These are phyloP conservation scores for Bugula neritina DNA, from an alignment of 2,888 invertebrate genomes.

Conservation along the genomic window DNA sequence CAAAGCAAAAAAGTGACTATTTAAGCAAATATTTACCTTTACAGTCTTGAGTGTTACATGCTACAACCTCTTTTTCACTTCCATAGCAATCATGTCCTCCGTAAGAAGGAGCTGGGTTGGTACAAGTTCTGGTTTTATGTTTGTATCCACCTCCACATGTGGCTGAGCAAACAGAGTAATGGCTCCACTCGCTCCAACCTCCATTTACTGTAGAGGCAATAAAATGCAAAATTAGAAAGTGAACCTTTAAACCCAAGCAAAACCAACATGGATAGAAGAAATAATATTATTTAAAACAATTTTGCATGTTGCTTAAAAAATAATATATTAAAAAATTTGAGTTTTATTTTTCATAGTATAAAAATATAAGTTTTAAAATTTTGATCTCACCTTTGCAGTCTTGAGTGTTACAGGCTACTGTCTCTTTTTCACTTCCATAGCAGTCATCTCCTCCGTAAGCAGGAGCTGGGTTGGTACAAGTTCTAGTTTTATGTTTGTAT, in stretches of 20 bases:
- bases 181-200: constrained; percentile 43
- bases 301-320: no score
- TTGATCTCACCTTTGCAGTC: neutral
- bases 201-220: constrained; percentile 44
- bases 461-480: constrained; percentile 29
- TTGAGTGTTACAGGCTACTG: neutral
- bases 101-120: constrained; percentile 41
- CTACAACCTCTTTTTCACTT: neutral
- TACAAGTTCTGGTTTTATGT: constrained; percentile 38
- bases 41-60: no score
- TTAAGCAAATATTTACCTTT: no score
- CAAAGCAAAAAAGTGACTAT: no score
- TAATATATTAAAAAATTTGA: no score
- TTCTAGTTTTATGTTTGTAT: constrained; percentile 35
- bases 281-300: no score
- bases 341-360: no score
- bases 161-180: constrained; percentile 39
- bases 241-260: no score
- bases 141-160: constrained; percentile 41
- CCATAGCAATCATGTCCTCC: constrained; percentile 42
- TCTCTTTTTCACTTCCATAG: constrained; percentile 29
- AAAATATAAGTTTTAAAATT: no score
- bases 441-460: neutral
- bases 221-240: constrained; percentile 9
- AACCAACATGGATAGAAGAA: no score